These are phyloP conservation scores for Orchesellides sinensis DNA, from an alignment of 2,888 invertebrate species.

Conservation along the genomic window DNA sequence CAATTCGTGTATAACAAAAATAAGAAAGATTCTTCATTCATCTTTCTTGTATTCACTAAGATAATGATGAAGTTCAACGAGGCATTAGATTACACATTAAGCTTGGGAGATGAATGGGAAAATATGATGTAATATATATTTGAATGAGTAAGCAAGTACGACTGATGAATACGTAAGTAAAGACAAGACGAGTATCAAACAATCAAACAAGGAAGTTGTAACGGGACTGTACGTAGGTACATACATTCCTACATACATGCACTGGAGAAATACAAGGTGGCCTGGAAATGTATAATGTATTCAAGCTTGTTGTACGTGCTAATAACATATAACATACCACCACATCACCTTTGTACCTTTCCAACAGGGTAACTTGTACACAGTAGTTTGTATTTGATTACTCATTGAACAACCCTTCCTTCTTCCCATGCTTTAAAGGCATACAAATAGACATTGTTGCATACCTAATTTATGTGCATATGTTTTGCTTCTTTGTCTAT, in stretches of 20 bases:
- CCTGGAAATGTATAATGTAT: not conserved
- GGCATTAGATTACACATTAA: constrained; percentile 46
- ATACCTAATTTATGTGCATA: no score
- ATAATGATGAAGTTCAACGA: constrained; percentile 47
- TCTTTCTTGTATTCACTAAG: not conserved
- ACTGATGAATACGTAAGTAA: constrained; percentile 35
- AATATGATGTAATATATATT: constrained; percentile 14
- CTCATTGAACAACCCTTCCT: no score
- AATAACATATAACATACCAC: no score
- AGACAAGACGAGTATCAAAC: constrained; percentile 2
- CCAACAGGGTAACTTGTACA: no score
- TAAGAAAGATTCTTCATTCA: constrained; percentile 4
- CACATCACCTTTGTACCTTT: no score
- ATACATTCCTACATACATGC: no score
- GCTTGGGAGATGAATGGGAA: constrained; percentile 29
- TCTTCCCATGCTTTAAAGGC: no score
- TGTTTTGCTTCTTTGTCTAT: no score
- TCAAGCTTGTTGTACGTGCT: not conserved
- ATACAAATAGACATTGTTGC: no score
- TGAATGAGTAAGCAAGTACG: constrained; percentile 13
- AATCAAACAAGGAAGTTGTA: constrained; percentile 42
- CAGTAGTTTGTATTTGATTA: no score
- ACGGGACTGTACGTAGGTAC: constrained; percentile 7
- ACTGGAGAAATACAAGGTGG: constrained; percentile 32
- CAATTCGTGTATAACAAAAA: not conserved